Percentiles rank a stretch among this genome's conserved stretches.
phyloP scores from a whole-genome alignment of 2,888 invertebrate species.

The Achlya flavicornis region DNA sequence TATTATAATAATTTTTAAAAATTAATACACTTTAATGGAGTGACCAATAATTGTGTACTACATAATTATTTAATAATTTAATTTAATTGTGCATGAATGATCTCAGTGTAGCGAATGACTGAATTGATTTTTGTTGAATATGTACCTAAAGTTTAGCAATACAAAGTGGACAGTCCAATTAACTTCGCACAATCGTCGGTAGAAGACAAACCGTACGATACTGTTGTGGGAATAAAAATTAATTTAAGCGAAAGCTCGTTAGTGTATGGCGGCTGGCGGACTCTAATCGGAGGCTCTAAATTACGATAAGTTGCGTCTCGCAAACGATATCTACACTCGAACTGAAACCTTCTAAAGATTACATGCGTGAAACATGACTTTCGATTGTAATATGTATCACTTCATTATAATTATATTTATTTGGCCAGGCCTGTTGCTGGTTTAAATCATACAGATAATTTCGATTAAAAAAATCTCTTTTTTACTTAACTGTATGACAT shows the following conservation, averaged over 20 bases:
- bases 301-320: slow-evolving; percentile 78
- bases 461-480: too few relatives aligned
- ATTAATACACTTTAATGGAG: too few relatives aligned
- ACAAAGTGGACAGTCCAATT: slow-evolving; percentile 71
- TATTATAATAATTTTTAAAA: slow-evolving; percentile 10
- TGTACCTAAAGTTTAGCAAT: slow-evolving; percentile 32
- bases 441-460: too few relatives aligned
- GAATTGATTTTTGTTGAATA: neutral
- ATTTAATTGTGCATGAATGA: too few relatives aligned
- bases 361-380: slow-evolving; percentile 67
- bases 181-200: slow-evolving; percentile 72
- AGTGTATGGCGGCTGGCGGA: slow-evolving; percentile 73
- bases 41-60: too few relatives aligned
- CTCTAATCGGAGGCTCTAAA: slow-evolving; percentile 81
- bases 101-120: slow-evolving; percentile 19
- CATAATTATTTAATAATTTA: too few relatives aligned
- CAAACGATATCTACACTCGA: slow-evolving; percentile 76
- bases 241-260: slow-evolving; percentile 79
- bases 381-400: slow-evolving; percentile 59
- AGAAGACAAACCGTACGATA: slow-evolving; percentile 73
- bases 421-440: neutral
- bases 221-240: slow-evolving; percentile 75
- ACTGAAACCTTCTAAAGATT: slow-evolving; percentile 73
- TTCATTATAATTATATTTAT: slow-evolving; percentile 41
- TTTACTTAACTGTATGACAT: too few relatives aligned